Evolutionary conservation across 2,113 vertebrate species (phyloP).

Genomic region (Saccopteryx leptura): DNA sequence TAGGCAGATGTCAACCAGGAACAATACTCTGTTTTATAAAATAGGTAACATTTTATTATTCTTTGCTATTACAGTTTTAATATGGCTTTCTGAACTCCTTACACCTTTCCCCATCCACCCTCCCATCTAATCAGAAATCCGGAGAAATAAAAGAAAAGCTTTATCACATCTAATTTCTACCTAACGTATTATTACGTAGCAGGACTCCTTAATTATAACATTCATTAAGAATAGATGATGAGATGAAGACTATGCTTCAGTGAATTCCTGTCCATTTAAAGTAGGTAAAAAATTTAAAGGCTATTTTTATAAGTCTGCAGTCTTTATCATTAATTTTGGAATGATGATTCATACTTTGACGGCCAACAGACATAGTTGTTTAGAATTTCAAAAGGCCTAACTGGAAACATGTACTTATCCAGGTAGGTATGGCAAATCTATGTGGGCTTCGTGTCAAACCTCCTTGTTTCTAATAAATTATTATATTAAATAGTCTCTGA

Average conservation of each 20-base stretch:
- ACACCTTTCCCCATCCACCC: neutral
- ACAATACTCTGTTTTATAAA: neutral
- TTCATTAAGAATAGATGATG: neutral
- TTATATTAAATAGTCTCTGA: neutral
- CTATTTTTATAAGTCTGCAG: neutral
- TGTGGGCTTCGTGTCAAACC: neutral
- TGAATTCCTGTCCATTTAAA: neutral
- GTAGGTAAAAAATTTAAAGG: constrained; percentile 14
- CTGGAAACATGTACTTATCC: neutral
- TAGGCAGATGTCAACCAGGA: neutral
- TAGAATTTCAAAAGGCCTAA: neutral
- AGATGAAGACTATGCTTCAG: neutral
- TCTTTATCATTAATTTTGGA: neutral
- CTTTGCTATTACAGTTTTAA: neutral
- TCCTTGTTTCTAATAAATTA: constrained; percentile 9
- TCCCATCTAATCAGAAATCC: neutral
- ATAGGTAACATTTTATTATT: neutral
- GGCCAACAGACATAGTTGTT: neutral
- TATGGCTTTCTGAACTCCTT: neutral
- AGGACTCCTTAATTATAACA: neutral
- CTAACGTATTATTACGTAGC: neutral
- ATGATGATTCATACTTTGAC: neutral
- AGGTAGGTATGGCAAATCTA: neutral
- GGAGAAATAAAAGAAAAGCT: neutral
- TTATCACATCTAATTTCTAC: neutral